Base-by-base conservation (phyloP, 2,113 vertebrate genomes). In the Rhinogobius similis region DNA sequence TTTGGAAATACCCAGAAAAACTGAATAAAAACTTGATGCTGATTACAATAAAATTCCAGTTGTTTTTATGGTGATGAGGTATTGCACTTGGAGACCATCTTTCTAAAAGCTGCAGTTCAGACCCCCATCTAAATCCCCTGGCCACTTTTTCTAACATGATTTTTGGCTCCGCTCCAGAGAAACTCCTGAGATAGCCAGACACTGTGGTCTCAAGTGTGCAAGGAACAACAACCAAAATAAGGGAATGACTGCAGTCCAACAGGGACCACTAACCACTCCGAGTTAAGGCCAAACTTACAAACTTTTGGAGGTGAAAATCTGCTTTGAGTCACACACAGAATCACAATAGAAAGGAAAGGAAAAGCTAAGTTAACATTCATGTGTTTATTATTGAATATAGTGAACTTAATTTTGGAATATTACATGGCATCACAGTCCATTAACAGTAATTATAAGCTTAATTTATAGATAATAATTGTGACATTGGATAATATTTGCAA, bases 301-400 rank as follows among this genome's bases (percentile, higher is more conserved):
- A 76, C 39, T 72, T 76, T 55, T 79, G 65, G 27, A 76, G 78
- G 72, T 77, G 41, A 79, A 86, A 89, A 84, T 79, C 85, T 89
- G 85, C 82, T 89, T 89, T 73, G 61, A 65, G 86, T 91, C 82
- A 82, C 63, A 55, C 65, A 73, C 77, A 82, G 65, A 66, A 72
- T 82, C 65, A 20, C 65, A 80, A 63, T 52, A 50, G 73, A 79
- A 58, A 75, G 75, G 72, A 79, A 71, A 68, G 86, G 77, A 72
- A 70, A 78, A 86, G 90, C 90, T 79, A 72, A 86, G 83, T 71
- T 65, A 89, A 87, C 68, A 88, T 73, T 53, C 62, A 68, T 72
- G 75, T 87, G 88, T 88, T 90, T 88, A 88, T 89, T 86, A 90
- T 80, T 13, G 43, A 84, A 59, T 55, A 27, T 39, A 62, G 70